Percentiles rank a stretch among this genome's conserved stretches.
These are phyloP conservation scores for Echiichthys vipera DNA, from an alignment of 2,797 vertebrate genomes.

Conservation along the genomic window DNA sequence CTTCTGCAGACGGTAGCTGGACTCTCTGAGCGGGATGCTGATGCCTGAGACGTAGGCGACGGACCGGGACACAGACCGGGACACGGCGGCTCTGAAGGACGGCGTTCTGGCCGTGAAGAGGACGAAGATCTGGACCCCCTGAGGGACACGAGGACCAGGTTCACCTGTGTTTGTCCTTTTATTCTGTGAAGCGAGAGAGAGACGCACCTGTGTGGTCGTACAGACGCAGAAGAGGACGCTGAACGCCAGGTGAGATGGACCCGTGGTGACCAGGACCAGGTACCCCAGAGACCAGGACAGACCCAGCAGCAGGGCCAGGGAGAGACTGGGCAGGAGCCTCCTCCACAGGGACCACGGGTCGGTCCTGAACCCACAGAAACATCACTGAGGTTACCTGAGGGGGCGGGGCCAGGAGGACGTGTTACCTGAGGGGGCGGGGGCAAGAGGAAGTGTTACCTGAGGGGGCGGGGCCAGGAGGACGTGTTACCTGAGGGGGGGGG, in stretches of 20 bases:
- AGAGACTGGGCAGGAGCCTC: conserved; percentile 75
- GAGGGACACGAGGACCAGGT: not conserved
- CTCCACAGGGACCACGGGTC: conserved; percentile 55
- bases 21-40: not conserved
- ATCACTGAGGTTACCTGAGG: too few relatives aligned
- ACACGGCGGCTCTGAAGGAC: conserved; percentile 19
- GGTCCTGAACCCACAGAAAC: conserved; percentile 69
- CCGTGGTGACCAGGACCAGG: conserved; percentile 69
- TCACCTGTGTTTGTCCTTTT: too few relatives aligned
- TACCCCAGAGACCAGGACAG: conserved; percentile 83
- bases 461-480: too few relatives aligned
- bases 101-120: conserved; percentile 65
- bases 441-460: too few relatives aligned
- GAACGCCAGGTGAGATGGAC: conserved; percentile 54
- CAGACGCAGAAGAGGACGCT: conserved; percentile 82
- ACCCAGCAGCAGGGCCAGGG: conserved; percentile 72
- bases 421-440: too few relatives aligned
- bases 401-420: too few relatives aligned
- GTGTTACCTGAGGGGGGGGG: too few relatives aligned
- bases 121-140: conserved; percentile 80
- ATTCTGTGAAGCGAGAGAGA: too few relatives aligned
- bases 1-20: too few relatives aligned
- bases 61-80: rapidly evolving
- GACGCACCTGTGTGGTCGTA: conserved; percentile 81
- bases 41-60: too few relatives aligned